phyloP scores from a whole-genome alignment of 2,797 vertebrate genomes.

The Coccyzus lansbergi region DNA sequence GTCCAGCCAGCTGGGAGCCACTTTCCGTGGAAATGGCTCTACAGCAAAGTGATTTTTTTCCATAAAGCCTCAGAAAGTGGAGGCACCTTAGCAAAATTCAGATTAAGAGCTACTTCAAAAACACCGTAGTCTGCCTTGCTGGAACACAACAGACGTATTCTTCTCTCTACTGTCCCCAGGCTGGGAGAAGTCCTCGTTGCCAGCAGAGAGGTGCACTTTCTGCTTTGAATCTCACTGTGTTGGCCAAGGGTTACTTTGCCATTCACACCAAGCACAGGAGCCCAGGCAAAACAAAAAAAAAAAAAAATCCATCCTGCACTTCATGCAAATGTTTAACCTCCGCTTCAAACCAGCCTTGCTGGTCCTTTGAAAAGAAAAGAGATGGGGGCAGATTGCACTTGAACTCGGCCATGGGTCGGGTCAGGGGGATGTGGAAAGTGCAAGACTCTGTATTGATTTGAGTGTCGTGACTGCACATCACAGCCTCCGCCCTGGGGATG shows the following conservation, averaged over 20 bases:
- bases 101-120: not conserved
- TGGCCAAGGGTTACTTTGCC: not conserved
- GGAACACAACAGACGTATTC: not conserved
- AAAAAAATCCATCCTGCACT: not conserved
- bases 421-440: not conserved
- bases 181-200: not conserved
- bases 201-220: not conserved
- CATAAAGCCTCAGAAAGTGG: not conserved
- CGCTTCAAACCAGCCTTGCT: not conserved
- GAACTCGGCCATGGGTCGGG: not conserved
- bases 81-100: not conserved
- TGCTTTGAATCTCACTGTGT: not conserved
- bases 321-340: not conserved
- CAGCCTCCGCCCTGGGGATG: not conserved
- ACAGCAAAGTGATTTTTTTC: not conserved
- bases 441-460: not conserved
- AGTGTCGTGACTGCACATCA: not conserved
- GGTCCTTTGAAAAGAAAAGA: not conserved
- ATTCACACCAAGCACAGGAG: not conserved
- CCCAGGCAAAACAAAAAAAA: slow-evolving; percentile 14
- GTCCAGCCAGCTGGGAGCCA: not conserved
- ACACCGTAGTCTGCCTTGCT: not conserved
- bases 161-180: not conserved
- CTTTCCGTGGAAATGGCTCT: not conserved
- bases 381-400: not conserved